Evolutionary conservation across 2,113 vertebrate genomes (phyloP).

Genomic region (Nannospalax galili): DNA sequence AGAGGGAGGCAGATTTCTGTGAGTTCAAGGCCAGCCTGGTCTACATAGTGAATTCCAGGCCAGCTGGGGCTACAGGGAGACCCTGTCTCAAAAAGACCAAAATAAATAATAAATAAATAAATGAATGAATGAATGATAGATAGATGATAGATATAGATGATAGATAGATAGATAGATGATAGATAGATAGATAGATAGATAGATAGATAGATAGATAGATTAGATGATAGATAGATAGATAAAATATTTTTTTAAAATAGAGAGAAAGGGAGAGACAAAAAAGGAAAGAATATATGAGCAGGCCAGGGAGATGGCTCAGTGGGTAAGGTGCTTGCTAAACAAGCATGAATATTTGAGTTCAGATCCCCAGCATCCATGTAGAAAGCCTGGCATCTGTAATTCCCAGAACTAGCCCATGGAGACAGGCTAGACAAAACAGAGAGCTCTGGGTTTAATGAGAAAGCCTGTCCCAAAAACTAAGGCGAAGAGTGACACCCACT

Average conservation of each 20-base stretch:
- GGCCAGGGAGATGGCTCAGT: neutral
- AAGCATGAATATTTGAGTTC: neutral
- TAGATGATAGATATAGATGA: too few species aligned
- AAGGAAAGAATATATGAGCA: neutral
- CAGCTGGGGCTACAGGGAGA: too few species aligned
- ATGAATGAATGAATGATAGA: too few species aligned
- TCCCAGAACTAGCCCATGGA: neutral
- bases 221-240: too few species aligned
- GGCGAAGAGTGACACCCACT: neutral
- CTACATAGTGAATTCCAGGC: too few species aligned
- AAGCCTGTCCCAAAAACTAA: neutral
- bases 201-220: too few species aligned
- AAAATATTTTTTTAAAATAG: conserved; percentile 2
- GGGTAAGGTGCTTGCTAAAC: neutral
- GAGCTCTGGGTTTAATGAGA: neutral
- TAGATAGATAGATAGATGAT: too few species aligned
- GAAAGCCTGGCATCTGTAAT: neutral
- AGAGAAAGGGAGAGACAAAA: neutral
- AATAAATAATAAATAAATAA: too few species aligned
- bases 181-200: too few species aligned
- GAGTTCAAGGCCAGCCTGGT: too few species aligned
- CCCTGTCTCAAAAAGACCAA: too few species aligned
- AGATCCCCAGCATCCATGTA: neutral
- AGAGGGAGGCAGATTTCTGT: too few species aligned
- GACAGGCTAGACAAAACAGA: neutral